phyloP scores from a whole-genome alignment of 2,888 invertebrate genomes.

The Trichogramma dendrolimi region DNA sequence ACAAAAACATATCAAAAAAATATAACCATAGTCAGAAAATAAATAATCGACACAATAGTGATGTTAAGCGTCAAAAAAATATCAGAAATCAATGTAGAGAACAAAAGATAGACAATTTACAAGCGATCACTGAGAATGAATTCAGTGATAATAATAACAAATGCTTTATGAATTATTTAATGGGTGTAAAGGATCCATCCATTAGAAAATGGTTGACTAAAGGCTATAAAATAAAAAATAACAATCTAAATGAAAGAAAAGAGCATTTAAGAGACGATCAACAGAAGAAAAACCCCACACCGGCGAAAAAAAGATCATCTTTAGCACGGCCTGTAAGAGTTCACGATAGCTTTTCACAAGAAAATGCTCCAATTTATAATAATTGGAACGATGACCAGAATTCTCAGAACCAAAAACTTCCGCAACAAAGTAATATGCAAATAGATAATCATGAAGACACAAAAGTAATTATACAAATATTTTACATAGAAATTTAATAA shows the following conservation, averaged over 20 bases:
- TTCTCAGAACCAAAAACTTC: slow-evolving; percentile 1
- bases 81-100: slow-evolving; percentile 10
- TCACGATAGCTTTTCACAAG: slow-evolving; percentile 40
- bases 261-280: slow-evolving; percentile 5
- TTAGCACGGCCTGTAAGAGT: slow-evolving; percentile 46
- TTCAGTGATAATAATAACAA: not conserved
- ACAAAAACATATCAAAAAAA: slow-evolving; percentile 1
- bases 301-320: slow-evolving; percentile 45
- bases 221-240: not conserved
- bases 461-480: not conserved
- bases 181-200: slow-evolving; percentile 21
- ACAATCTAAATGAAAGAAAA: slow-evolving; percentile 11
- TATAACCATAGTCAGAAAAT: not conserved
- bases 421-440: not conserved
- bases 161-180: slow-evolving; percentile 14
- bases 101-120: slow-evolving; percentile 22
- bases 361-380: slow-evolving; percentile 31
- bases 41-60: slow-evolving; percentile 26
- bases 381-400: slow-evolving; percentile 17
- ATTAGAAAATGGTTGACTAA: slow-evolving; percentile 23
- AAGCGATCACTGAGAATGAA: not conserved
- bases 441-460: too few species aligned
- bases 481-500: too few species aligned
- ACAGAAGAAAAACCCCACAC: slow-evolving; percentile 34
- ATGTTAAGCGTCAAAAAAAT: slow-evolving; percentile 20